Evolutionary conservation across 2,888 invertebrate species (phyloP).

Genomic region (Stenichneumon culpator): DNA sequence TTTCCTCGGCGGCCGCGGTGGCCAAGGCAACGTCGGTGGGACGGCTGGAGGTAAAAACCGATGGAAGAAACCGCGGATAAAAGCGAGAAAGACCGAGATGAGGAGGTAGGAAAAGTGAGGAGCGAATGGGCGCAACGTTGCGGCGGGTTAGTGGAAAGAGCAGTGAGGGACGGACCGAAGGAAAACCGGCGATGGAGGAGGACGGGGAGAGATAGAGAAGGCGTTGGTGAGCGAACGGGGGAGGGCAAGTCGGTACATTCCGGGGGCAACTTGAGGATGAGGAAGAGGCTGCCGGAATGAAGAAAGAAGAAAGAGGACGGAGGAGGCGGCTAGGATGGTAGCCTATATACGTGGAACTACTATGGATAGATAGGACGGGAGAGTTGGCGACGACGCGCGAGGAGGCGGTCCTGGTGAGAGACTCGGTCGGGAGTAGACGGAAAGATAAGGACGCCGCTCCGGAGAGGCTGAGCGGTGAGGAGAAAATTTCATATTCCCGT

Average conservation of each 20-base stretch:
- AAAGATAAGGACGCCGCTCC: slow-evolving; percentile 51
- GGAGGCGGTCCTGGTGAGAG: slow-evolving; percentile 53
- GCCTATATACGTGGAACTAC: slow-evolving; percentile 25
- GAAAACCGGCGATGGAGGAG: slow-evolving; percentile 7
- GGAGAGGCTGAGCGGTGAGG: slow-evolving; percentile 29
- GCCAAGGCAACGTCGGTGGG: slow-evolving; percentile 4
- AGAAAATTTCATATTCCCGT: slow-evolving; percentile 76
- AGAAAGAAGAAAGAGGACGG: slow-evolving; percentile 31
- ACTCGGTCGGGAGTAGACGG: slow-evolving; percentile 53
- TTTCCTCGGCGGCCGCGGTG: background rate
- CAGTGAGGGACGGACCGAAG: slow-evolving; percentile 1
- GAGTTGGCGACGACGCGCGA: slow-evolving; percentile 61
- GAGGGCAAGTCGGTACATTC: background rate
- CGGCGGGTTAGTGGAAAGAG: slow-evolving; percentile 19
- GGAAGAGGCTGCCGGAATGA: background rate
- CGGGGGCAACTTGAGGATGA: slow-evolving; percentile 17
- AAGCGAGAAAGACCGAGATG: slow-evolving; percentile 49
- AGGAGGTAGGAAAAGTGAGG: slow-evolving; percentile 46
- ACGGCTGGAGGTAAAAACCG: slow-evolving; percentile 34
- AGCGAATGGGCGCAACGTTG: slow-evolving; percentile 32
- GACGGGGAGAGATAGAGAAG: slow-evolving; percentile 4
- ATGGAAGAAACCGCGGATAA: slow-evolving; percentile 37
- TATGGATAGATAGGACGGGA: slow-evolving; percentile 37
- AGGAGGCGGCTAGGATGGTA: slow-evolving; percentile 17
- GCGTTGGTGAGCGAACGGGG: slow-evolving; percentile 27